Percentiles rank a stretch among this genome's conserved stretches.
These are phyloP conservation scores for Halocynthia roretzi DNA, from an alignment of 23 tunicate species.

Conservation along the genomic window DNA sequence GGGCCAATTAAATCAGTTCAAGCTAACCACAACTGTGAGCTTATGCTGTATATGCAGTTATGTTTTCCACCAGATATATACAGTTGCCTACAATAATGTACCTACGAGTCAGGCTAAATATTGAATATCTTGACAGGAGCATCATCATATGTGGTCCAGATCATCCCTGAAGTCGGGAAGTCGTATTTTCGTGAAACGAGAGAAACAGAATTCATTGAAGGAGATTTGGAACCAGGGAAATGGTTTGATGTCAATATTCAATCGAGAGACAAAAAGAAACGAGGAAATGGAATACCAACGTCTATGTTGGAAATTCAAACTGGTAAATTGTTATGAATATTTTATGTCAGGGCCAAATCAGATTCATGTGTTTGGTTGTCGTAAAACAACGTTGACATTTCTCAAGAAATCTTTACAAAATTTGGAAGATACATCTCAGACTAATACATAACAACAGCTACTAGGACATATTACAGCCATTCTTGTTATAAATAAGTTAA, in stretches of 20 bases:
- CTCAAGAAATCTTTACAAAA: too few relatives aligned
- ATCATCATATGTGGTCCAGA: constrained; percentile 13
- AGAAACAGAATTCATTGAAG: constrained; percentile 1
- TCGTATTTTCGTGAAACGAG: background rate
- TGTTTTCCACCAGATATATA: too few relatives aligned
- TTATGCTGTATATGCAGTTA: too few relatives aligned
- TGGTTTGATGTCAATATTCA: constrained; percentile 13
- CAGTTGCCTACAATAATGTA: too few relatives aligned
- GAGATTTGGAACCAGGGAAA: constrained; percentile 17
- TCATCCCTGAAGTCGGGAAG: constrained; percentile 14
- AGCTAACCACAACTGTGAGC: too few relatives aligned
- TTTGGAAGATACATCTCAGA: too few relatives aligned
- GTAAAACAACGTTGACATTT: too few relatives aligned
- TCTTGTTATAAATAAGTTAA: background rate
- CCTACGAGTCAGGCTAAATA: too few relatives aligned
- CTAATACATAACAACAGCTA: too few relatives aligned
- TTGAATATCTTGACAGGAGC: constrained; percentile 1
- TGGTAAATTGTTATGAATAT: background rate
- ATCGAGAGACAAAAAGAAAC: constrained; percentile 14
- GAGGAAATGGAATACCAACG: constrained; percentile 21
- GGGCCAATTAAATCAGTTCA: too few relatives aligned
- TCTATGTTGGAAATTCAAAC: constrained; percentile 9
- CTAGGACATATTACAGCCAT: too few relatives aligned
- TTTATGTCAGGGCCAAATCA: background rate
- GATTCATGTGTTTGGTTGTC: too few relatives aligned